A percentile compares a stretch with the other conserved stretches of the same genome.
Conservation (phyloP, 2,888 invertebrate genomes). For the Limnephilus lunatus region DNA sequence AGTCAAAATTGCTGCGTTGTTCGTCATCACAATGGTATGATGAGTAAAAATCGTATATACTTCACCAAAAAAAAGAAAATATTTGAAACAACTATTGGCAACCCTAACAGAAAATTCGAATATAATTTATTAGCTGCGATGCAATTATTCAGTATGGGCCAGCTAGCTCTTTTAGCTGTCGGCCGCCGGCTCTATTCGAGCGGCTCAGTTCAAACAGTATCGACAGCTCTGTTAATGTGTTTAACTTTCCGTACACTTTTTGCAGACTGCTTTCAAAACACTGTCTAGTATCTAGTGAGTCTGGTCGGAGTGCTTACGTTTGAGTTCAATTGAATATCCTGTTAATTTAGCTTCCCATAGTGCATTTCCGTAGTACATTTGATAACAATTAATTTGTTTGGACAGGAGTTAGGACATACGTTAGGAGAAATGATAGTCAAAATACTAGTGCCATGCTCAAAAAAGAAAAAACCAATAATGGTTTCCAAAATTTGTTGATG, state of each 20-base stretch:
- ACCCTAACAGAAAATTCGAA: not conserved
- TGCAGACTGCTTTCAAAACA: not conserved
- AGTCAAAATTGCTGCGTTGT: too few relatives aligned
- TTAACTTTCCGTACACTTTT: not conserved
- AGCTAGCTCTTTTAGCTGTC: too few relatives aligned
- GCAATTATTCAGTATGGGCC: constrained; percentile 21
- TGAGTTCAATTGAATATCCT: not conserved
- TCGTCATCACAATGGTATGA: not conserved
- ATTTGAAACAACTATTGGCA: not conserved
- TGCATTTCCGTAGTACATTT: too few relatives aligned
- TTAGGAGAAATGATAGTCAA: not conserved
- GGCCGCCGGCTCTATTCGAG: not conserved
- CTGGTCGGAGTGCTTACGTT: not conserved
- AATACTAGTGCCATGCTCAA: not conserved
- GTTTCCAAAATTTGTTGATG: not conserved
- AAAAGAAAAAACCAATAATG: not conserved
- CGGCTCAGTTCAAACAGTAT: constrained; percentile 14
- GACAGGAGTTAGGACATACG: not conserved
- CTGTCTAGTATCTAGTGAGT: not conserved
- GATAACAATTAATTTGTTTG: not conserved
- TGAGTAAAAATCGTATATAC: not conserved
- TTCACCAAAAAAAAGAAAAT: not conserved
- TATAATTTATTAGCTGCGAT: constrained; percentile 30
- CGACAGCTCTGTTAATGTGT: constrained; percentile 31
- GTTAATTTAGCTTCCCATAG: not conserved